Percentiles rank a stretch among this genome's conserved stretches.
Conservation (phyloP, 2,113 vertebrate species). For the Anseranas semipalmata region DNA sequence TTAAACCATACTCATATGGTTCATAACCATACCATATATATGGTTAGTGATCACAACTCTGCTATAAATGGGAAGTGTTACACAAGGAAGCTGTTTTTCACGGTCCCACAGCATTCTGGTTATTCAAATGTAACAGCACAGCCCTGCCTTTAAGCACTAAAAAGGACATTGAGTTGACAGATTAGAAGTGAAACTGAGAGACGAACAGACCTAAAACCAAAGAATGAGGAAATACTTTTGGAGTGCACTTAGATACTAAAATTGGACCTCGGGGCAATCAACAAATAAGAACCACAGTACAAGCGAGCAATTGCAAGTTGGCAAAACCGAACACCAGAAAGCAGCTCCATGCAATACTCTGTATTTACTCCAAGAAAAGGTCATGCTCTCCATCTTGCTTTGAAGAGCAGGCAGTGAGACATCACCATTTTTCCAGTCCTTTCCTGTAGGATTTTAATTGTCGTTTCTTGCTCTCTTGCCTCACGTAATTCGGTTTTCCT, state of each 20-base stretch:
- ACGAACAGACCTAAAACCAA: conserved; percentile 6
- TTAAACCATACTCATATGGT: not conserved
- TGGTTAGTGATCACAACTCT: not conserved
- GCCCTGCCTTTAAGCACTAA: not conserved
- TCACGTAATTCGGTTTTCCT: conserved; percentile 6
- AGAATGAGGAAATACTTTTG: not conserved
- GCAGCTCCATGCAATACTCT: not conserved
- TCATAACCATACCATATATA: not conserved
- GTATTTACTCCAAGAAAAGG: conserved; percentile 33
- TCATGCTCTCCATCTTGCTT: conserved; percentile 40
- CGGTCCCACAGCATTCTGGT: not conserved
- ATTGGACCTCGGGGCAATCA: conserved; percentile 7
- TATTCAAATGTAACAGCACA: not conserved
- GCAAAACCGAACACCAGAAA: conserved; percentile 9
- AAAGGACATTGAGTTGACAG: not conserved
- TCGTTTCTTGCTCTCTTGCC: not conserved
- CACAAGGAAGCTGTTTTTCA: not conserved
- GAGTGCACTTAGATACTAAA: not conserved
- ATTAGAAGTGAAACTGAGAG: conserved; percentile 12
- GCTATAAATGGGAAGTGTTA: not conserved
- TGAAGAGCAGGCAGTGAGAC: conserved; percentile 24
- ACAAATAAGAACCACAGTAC: not conserved
- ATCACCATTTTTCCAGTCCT: not conserved
- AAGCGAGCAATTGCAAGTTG: not conserved
- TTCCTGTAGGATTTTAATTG: conserved; percentile 15